Conservation (phyloP, 2,888 invertebrate genomes). For the Cheilosia variabilis region DNA sequence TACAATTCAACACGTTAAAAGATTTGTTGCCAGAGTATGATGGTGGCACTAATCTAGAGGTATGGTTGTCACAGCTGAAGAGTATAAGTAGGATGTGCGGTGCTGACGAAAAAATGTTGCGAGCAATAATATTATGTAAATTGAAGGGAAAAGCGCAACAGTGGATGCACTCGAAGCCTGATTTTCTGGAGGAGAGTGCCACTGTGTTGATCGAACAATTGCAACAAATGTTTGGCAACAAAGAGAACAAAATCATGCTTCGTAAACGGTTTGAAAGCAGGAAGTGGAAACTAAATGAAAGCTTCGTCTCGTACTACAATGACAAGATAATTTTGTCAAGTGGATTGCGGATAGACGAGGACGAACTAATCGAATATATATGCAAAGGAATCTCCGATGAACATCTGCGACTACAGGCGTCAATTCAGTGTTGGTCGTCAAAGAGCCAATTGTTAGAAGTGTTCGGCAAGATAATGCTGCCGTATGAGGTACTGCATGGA, state of each 20-base stretch:
- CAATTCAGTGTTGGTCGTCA: background rate
- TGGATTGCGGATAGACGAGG: slow-evolving; percentile 2
- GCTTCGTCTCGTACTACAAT: background rate
- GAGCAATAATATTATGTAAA: slow-evolving; percentile 9
- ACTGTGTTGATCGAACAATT: background rate
- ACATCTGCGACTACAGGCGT: no score
- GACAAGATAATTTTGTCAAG: slow-evolving; percentile 1
- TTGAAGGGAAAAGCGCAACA: slow-evolving; percentile 49
- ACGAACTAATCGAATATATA: background rate
- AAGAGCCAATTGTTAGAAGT: background rate
- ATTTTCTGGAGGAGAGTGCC: slow-evolving; percentile 16
- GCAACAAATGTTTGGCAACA: background rate
- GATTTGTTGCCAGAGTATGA: slow-evolving; percentile 29
- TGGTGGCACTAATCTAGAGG: background rate
- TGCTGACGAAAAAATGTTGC: background rate
- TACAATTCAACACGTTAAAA: background rate
- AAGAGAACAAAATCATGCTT: background rate
- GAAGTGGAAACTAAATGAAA: background rate
- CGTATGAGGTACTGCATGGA: no score
- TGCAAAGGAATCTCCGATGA: slow-evolving; percentile 19
- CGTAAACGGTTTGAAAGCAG: background rate
- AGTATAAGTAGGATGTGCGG: background rate
- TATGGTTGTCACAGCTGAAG: slow-evolving; percentile 19
- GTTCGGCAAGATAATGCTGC: no score
- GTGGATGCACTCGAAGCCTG: slow-evolving; percentile 43